Evolutionary conservation across 1,140 invertebrate species (phyloP).

Genomic region (Bilobella aurantiaca): DNA sequence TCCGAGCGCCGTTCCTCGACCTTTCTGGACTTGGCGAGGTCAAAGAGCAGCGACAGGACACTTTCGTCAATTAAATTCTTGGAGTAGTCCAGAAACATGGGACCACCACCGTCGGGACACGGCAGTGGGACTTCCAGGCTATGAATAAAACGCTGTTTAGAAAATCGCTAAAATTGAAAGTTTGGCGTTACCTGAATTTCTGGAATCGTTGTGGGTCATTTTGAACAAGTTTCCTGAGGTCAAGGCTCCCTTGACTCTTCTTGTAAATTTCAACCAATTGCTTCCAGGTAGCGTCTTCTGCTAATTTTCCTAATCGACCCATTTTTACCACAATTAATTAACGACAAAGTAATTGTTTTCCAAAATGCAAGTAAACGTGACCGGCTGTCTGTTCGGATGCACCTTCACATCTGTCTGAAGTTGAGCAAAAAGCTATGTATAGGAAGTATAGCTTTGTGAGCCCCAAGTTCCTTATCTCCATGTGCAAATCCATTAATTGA

Average conservation of each 20-base stretch:
- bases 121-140: slow-evolving; percentile 29
- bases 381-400: too few species aligned
- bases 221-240: slow-evolving; percentile 65
- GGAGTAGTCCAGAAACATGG: slow-evolving; percentile 81
- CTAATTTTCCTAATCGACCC: slow-evolving; percentile 41
- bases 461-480: too few species aligned
- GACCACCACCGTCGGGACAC: slow-evolving; percentile 28
- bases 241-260: slow-evolving; percentile 54
- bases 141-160: not conserved
- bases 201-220: slow-evolving; percentile 63
- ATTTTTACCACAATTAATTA: not conserved
- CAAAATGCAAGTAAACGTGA: too few species aligned
- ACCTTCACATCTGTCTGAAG: too few species aligned
- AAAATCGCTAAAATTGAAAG: slow-evolving; percentile 11
- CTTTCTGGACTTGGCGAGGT: slow-evolving; percentile 67
- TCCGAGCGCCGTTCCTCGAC: slow-evolving; percentile 75
- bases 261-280: slow-evolving; percentile 62
- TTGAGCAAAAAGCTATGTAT: too few species aligned
- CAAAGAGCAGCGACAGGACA: slow-evolving; percentile 60
- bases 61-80: slow-evolving; percentile 85
- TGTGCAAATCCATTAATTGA: too few species aligned
- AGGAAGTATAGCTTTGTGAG: too few species aligned
- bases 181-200: slow-evolving; percentile 59
- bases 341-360: not conserved
- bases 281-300: slow-evolving; percentile 55